Evolutionary conservation across 2,888 invertebrate species (phyloP), one percentile per base, ranked within the genome.

Genomic region (Meiosimyza platycephala): DNA sequence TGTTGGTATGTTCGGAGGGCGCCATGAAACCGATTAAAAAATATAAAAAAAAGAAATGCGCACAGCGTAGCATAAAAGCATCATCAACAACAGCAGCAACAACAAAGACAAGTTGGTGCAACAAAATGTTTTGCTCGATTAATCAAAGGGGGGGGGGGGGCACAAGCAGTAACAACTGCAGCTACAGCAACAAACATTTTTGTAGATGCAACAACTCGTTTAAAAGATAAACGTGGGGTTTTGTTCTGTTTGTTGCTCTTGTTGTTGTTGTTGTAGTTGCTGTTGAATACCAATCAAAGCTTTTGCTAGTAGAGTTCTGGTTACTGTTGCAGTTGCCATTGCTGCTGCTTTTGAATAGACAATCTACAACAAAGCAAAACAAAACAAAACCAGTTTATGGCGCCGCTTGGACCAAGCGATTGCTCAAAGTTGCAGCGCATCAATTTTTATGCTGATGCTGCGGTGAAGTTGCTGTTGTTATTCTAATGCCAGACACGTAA

Each of bases 161-260:
- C 51, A 12, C 48, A 51, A 64, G n/a, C 64, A 62, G n/a, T 18
- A 54, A 3, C 18, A 16, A 13, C 18, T 57, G 12, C 18, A 28
- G 54, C 54, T 66, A 54, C 54, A 52, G 57, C 57, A 67, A 67
- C 40, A 40, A 40, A 40, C 1, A 40, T 40, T 75, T 76, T 71
- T 69, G 18, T 67, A 74, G 76, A 75, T 77, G 77, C 69, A 75
- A 71, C 72, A 77, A 77, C 76, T 76, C 77, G 76, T 76, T 76
- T 77, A 76, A 73, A 76, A 77, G 77, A 77, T 76, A 75, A 77
- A 76, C 77, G 76, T 75, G 72, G 73, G 67, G 71, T 65, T 51
- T 22, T 33, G 12, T 50, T 16, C 28, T 51, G 64, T 6, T 54
- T 66, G 50, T 59, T 69, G 63, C n/a, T 55, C 18, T 47, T 57